These are phyloP conservation scores for Rissa tridactyla DNA, from an alignment of 2,113 vertebrate species.

Conservation along the genomic window DNA sequence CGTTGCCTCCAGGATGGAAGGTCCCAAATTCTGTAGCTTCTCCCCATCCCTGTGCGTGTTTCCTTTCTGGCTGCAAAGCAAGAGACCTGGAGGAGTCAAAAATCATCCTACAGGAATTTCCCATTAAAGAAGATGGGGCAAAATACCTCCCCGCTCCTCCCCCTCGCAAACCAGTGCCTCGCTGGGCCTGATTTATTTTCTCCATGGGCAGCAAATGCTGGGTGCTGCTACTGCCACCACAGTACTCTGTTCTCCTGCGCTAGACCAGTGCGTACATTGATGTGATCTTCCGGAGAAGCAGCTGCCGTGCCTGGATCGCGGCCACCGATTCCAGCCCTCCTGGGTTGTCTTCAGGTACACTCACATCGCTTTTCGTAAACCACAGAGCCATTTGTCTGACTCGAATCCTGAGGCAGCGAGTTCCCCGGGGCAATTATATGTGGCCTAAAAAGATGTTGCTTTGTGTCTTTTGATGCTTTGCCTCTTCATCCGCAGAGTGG, in stretches of 20 bases:
- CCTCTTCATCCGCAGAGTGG: background rate
- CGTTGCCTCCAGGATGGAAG: background rate
- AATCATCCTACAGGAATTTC: background rate
- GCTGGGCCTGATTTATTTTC: background rate
- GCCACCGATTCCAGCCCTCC: background rate
- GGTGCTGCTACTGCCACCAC: background rate
- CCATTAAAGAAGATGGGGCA: background rate
- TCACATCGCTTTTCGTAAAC: accelerated
- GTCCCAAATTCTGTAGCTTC: background rate
- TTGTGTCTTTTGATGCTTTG: background rate
- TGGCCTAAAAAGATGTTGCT: background rate
- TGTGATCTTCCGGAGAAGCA: background rate
- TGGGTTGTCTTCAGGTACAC: background rate
- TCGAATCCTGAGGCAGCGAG: background rate
- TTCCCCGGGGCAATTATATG: background rate
- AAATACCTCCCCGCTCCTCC: background rate
- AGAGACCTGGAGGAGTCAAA: background rate
- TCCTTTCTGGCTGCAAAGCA: background rate
- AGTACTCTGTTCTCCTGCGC: accelerated
- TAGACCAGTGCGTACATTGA: accelerated
- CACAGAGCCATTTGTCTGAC: accelerated
- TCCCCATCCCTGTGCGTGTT: accelerated
- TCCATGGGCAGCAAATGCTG: background rate
- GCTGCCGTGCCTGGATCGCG: accelerated
- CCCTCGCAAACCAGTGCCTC: background rate